Conservation (phyloP, 2,888 invertebrate species). For the Mechanitis messenoides region DNA sequence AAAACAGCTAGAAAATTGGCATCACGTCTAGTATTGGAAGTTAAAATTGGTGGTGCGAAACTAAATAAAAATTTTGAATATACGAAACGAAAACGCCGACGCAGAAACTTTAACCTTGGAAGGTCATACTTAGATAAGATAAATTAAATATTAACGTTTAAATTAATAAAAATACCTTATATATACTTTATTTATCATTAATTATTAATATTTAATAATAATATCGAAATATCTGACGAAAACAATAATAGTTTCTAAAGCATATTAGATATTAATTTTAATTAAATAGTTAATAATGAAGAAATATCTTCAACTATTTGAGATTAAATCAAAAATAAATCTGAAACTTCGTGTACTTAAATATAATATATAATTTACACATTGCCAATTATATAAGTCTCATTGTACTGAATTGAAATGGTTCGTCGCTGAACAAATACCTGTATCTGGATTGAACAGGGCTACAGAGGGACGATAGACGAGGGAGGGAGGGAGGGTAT, state of each 20-base stretch:
- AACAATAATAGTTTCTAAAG: no score
- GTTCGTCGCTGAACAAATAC: slow-evolving; percentile 50
- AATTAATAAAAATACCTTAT: background rate
- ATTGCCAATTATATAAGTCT: no score
- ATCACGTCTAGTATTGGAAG: slow-evolving; percentile 36
- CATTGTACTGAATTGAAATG: slow-evolving; percentile 36
- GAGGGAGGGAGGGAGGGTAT: slow-evolving; percentile 1
- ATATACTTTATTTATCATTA: no score
- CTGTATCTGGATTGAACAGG: slow-evolving; percentile 47
- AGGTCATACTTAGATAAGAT: background rate
- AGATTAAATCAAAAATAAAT: no score
- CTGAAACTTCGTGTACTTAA: no score
- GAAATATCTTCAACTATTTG: no score
- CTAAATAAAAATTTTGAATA: slow-evolving; percentile 9
- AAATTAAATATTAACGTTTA: background rate
- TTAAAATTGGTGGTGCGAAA: slow-evolving; percentile 15
- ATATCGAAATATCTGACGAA: background rate
- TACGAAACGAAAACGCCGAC: slow-evolving; percentile 11
- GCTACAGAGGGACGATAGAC: slow-evolving; percentile 36
- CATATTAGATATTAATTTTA: no score
- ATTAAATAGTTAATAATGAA: no score
- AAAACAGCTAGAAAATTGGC: slow-evolving; percentile 50
- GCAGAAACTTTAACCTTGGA: background rate
- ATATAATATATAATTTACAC: no score
- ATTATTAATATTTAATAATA: background rate